A percentile compares a stretch with the other conserved stretches of the same genome.
Conservation (phyloP, 2,797 vertebrate species). For the Malurus leucopterus region DNA sequence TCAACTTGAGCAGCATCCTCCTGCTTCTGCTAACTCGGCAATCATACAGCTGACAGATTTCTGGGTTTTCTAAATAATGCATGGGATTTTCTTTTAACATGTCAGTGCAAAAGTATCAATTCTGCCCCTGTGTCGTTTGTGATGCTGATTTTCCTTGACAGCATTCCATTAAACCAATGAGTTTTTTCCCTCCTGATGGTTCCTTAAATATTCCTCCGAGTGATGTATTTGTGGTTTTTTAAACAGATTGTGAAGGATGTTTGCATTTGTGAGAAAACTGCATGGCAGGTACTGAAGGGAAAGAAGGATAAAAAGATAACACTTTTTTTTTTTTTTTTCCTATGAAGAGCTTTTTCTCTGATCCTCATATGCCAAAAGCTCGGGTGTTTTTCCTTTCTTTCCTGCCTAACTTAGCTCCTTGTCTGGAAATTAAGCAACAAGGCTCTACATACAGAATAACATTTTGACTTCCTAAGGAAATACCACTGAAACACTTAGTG, state of each 20-base stretch:
- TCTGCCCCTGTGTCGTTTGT: constrained; percentile 77
- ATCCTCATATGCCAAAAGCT: constrained; percentile 13
- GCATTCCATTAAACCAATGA: constrained; percentile 86
- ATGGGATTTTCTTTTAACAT: constrained; percentile 85
- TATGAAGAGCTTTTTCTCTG: constrained; percentile 19
- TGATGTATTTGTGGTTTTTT: constrained; percentile 76
- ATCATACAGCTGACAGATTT: constrained; percentile 81
- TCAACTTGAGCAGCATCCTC: constrained; percentile 69
- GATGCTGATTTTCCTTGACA: constrained; percentile 84
- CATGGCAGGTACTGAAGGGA: constrained; percentile 50
- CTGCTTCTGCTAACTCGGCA: constrained; percentile 83
- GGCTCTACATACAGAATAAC: constrained; percentile 39
- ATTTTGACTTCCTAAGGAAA: constrained; percentile 68
- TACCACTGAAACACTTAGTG: constrained; percentile 57
- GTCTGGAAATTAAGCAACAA: constrained; percentile 60
- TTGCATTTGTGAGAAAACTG: constrained; percentile 70
- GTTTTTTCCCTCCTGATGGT: constrained; percentile 71
- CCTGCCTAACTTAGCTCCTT: constrained; percentile 41
- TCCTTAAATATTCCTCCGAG: constrained; percentile 75
- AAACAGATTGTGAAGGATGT: constrained; percentile 74
- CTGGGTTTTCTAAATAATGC: constrained; percentile 83
- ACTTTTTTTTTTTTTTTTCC: neutral
- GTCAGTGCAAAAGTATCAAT: constrained; percentile 83
- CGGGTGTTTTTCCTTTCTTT: constrained; percentile 26
- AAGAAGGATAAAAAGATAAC: constrained; percentile 52